Percentiles rank a stretch among this genome's conserved stretches.
These are phyloP conservation scores for Punctoribates punctum DNA, from an alignment of 2,888 invertebrate genomes.

Conservation along the genomic window DNA sequence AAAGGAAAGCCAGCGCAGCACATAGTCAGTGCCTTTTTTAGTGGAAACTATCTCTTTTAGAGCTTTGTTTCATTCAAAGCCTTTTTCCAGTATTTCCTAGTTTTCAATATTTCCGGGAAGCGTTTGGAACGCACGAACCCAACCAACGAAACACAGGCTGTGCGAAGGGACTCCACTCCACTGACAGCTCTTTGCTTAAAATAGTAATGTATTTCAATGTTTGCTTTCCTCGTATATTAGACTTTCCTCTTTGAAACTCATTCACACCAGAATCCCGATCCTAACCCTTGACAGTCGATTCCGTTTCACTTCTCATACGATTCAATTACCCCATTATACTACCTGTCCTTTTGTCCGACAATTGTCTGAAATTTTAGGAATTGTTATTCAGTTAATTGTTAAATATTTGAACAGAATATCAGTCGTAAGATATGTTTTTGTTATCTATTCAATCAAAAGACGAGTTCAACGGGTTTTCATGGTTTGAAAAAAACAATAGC, in stretches of 20 bases:
- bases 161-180: no score
- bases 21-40: background rate
- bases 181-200: background rate
- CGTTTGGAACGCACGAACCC: background rate
- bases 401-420: background rate
- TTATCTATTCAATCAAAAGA: background rate
- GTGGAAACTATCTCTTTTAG: no score
- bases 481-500: no score
- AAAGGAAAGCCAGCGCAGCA: background rate
- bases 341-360: background rate
- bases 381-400: background rate
- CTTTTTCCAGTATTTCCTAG: background rate
- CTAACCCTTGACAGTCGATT: background rate
- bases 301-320: background rate
- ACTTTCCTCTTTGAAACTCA: background rate
- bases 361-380: background rate
- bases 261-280: background rate
- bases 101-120: background rate
- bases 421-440: background rate
- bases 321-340: background rate
- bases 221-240: background rate
- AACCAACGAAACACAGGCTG: background rate
- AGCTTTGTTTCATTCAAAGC: background rate
- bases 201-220: background rate
- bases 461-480: no score